Evolutionary conservation across 35 echinoderm and acorn worm genomes (phyloP).

Genomic region (Lytechinus variegatus): DNA sequence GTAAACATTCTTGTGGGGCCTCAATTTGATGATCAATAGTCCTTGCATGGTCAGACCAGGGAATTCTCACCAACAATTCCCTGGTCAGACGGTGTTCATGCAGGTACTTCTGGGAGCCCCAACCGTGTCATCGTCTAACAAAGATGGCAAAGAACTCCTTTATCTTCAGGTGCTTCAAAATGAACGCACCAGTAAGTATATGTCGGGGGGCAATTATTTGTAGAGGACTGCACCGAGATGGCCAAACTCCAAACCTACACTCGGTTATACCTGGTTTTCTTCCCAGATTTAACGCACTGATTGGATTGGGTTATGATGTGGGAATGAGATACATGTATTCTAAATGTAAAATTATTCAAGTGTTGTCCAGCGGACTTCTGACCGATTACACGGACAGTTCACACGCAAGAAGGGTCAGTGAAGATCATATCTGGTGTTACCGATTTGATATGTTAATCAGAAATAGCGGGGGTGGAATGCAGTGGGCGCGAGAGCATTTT

Average conservation of each 20-base stretch:
- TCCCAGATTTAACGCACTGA: not conserved
- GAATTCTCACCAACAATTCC: no score
- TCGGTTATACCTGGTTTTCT: not conserved
- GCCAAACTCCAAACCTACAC: not conserved
- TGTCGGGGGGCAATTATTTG: not conserved
- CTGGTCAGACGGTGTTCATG: no score
- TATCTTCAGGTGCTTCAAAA: not conserved
- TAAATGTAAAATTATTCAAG: not conserved
- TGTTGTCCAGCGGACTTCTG: not conserved
- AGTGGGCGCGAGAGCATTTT: not conserved
- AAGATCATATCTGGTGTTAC: not conserved
- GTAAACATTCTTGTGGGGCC: not conserved
- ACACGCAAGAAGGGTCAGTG: not conserved
- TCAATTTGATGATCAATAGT: not conserved
- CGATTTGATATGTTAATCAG: not conserved
- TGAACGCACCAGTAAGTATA: not conserved
- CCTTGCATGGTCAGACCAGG: not conserved
- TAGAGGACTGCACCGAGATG: not conserved
- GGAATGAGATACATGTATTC: not conserved
- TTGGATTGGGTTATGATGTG: not conserved
- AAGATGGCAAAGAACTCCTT: not conserved
- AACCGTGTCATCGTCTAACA: not conserved
- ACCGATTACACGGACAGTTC: slow-evolving; percentile 16
- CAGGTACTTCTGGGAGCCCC: no score
- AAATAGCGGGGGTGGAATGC: not conserved